Conservation (phyloP, 2,888 invertebrate genomes). For the Drosophila nr. medialis region DNA sequence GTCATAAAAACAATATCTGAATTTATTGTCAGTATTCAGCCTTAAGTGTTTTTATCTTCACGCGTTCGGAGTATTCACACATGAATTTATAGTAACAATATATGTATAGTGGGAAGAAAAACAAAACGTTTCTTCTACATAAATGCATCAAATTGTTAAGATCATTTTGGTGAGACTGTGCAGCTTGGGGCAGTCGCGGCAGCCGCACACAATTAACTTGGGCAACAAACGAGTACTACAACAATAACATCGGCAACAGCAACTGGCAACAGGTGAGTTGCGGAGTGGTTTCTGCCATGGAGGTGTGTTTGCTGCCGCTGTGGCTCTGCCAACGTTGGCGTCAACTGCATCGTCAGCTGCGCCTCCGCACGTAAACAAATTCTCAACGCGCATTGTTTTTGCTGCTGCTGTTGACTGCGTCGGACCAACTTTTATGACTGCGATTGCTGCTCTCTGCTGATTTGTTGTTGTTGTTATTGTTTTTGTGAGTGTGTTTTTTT, state of each 20-base stretch:
- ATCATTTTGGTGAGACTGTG: constrained; percentile 50
- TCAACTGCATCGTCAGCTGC: constrained; percentile 42
- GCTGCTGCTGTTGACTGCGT: constrained; percentile 17
- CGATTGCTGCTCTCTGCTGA: constrained; percentile 14
- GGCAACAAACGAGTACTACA: constrained; percentile 75
- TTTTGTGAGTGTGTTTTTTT: constrained; percentile 21
- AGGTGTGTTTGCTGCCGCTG: constrained; percentile 20
- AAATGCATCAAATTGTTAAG: background rate
- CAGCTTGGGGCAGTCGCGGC: constrained; percentile 53
- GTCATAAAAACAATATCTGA: background rate
- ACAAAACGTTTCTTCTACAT: background rate
- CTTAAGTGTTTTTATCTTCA: background rate
- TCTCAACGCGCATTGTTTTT: constrained; percentile 68
- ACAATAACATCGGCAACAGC: constrained; percentile 29
- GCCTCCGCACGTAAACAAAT: constrained; percentile 76
- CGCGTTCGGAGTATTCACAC: background rate
- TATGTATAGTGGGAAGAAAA: background rate
- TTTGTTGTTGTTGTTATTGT: constrained; percentile 10
- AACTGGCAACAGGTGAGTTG: constrained; percentile 19
- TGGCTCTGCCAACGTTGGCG: constrained; percentile 12
- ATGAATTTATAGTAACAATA: background rate
- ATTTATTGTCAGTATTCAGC: background rate
- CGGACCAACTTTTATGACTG: constrained; percentile 34
- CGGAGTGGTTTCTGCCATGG: constrained; percentile 14
- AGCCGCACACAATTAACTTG: constrained; percentile 73